phyloP scores from a whole-genome alignment of 2,888 invertebrate species.

The Agrotis exclamationis region DNA sequence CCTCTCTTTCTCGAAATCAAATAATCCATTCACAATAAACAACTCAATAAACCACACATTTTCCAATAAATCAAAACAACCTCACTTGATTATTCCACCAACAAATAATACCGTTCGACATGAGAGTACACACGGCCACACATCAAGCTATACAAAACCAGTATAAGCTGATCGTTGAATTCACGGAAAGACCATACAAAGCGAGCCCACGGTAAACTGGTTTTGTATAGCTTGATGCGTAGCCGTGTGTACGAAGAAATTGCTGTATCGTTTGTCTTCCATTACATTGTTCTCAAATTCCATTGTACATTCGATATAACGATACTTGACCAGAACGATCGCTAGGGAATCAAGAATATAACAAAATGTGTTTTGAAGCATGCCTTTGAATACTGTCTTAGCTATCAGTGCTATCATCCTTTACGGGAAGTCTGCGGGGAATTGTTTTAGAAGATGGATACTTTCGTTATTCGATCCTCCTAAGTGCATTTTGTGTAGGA shows the following conservation, averaged over 20 bases:
- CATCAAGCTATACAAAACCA: too few relatives aligned
- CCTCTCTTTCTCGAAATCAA: background rate
- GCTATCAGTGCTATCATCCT: slow-evolving; percentile 29
- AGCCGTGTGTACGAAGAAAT: slow-evolving; percentile 36
- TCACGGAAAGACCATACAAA: too few relatives aligned
- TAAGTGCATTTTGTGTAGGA: slow-evolving; percentile 35
- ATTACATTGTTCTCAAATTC: slow-evolving; percentile 44
- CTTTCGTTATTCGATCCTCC: slow-evolving; percentile 45
- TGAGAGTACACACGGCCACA: too few relatives aligned
- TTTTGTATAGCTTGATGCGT: too few relatives aligned
- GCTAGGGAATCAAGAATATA: slow-evolving; percentile 50
- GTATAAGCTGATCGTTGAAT: too few relatives aligned
- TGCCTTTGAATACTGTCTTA: slow-evolving; percentile 35
- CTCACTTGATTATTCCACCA: slow-evolving; percentile 22
- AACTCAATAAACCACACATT: slow-evolving; percentile 8
- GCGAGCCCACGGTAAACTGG: too few relatives aligned
- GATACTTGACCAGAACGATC: slow-evolving; percentile 60
- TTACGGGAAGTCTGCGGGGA: slow-evolving; percentile 41
- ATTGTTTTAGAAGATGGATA: slow-evolving; percentile 37
- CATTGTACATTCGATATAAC: slow-evolving; percentile 55
- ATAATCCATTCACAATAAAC: background rate
- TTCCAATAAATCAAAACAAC: slow-evolving; percentile 10
- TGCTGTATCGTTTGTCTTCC: slow-evolving; percentile 49
- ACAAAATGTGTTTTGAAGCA: slow-evolving; percentile 59
- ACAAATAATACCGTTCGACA: slow-evolving; percentile 21